Base-by-base conservation (phyloP, 2,797 vertebrate species). In the Gallinago nigripennis region DNA sequence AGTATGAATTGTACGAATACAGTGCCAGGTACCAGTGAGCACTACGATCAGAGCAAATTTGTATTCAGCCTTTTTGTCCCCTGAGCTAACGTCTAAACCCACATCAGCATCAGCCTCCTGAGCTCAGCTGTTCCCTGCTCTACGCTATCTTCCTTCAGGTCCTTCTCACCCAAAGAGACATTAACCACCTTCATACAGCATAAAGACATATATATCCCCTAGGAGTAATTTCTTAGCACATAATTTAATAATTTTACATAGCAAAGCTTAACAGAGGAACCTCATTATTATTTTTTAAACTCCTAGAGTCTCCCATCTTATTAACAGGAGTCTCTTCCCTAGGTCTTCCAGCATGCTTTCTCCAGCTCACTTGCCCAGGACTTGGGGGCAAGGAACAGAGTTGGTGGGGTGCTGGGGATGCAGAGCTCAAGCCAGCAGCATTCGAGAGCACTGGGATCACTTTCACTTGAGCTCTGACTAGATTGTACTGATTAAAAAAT, bases 401-500 rank as follows among this genome's bases (percentile, higher is more conserved):
- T 0, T 45, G 37, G 15, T 33, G 16, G 4, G 27, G 31, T 8
- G 41, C n/a, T 24, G 63, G 85, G 71, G 71, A 39, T 33, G 56
- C 28, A 56, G 50, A 69, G 3, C 41, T 95, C 1, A 1, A 18
- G 41, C 73, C 81, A 86, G 53, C 41, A 92, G 24, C 16, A 5
- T 1, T 2, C 0, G 0, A 50, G 37, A 63, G 37, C 4, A 7
- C n/a, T 35, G 51, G 12, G 39, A 48, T 60, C 39, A 1, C 18
- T 85, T 76, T 24, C 13, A 4, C 41, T 37, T 35, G 24, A 58
- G 43, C 39, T 64, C 51, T 8, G 9, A 54, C 39, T 48, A 9
- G 14, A 46, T 19, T 70, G 39, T 28, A 8, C n/a, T 39, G 16
- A 41, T 51, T 80, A 39, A 82, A 95, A 1, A 16, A 20, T 11